phyloP scores from a whole-genome alignment of 2,888 invertebrate genomes.

The Erebia aethiops region DNA sequence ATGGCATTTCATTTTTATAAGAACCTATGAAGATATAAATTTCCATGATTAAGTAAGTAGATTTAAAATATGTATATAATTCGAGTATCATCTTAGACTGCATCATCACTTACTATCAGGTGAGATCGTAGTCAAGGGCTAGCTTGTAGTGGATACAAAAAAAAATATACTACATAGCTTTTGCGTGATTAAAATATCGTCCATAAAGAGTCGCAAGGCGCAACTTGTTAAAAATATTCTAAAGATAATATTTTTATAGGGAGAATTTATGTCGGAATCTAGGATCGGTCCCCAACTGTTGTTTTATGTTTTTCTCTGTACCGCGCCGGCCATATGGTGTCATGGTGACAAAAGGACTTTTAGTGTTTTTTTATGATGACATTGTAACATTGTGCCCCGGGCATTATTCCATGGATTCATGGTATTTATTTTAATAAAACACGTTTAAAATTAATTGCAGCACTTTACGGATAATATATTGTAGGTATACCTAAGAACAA shows the following conservation, averaged over 20 bases:
- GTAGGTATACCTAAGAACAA: background rate
- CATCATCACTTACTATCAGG: no score
- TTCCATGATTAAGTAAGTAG: no score
- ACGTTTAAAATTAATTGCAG: background rate
- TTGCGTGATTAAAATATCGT: background rate
- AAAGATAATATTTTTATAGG: conserved; percentile 8
- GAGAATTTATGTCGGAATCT: conserved; percentile 24
- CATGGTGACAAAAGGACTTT: conserved; percentile 30
- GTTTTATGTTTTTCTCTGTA: conserved; percentile 23
- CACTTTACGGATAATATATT: background rate
- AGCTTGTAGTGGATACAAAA: no score
- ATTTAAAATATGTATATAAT: no score
- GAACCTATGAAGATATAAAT: no score
- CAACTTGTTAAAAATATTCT: conserved; percentile 14
- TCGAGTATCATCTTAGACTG: no score
- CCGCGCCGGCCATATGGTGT: conserved; percentile 38
- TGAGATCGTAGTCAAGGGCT: no score
- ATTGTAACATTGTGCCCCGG: conserved; percentile 25
- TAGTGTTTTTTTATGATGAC: conserved; percentile 28
- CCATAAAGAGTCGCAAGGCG: background rate
- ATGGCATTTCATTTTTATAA: no score
- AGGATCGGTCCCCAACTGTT: conserved; percentile 37
- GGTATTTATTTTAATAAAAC: conserved; percentile 7
- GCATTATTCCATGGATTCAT: conserved; percentile 23
- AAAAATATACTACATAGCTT: no score